phyloP scores from a whole-genome alignment of 2,797 vertebrate genomes.

The Enteromius thamalakanensis region DNA sequence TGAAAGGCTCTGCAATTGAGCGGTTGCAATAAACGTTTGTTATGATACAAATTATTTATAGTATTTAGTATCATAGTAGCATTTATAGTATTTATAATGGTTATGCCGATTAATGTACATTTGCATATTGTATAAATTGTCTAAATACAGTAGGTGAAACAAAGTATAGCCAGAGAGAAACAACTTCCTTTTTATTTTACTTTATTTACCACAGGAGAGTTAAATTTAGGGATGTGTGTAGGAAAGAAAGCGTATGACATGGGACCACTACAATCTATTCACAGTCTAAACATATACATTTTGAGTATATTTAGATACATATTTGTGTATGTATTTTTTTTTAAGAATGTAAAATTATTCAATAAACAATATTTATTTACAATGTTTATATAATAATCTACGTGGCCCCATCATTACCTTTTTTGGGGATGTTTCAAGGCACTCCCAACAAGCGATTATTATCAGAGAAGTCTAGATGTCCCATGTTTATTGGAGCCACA shows the following conservation, averaged over 20 bases:
- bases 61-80: no score
- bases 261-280: not conserved
- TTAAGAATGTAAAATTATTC: not conserved
- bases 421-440: not conserved
- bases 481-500: no score
- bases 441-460: not conserved
- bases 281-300: not conserved
- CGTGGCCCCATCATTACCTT: not conserved
- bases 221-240: not conserved
- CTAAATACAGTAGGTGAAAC: not conserved
- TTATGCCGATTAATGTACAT: not conserved
- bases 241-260: not conserved
- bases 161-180: not conserved
- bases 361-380: not conserved
- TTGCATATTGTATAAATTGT: not conserved
- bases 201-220: not conserved
- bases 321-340: not conserved
- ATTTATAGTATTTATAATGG: not conserved
- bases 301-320: not conserved
- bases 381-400: not conserved
- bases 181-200: not conserved
- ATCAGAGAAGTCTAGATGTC: not conserved
- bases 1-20: not conserved
- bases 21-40: not conserved
- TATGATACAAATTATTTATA: not conserved